Conservation (phyloP, 2,888 invertebrate species). For the Drosophila nigritarsus region DNA sequence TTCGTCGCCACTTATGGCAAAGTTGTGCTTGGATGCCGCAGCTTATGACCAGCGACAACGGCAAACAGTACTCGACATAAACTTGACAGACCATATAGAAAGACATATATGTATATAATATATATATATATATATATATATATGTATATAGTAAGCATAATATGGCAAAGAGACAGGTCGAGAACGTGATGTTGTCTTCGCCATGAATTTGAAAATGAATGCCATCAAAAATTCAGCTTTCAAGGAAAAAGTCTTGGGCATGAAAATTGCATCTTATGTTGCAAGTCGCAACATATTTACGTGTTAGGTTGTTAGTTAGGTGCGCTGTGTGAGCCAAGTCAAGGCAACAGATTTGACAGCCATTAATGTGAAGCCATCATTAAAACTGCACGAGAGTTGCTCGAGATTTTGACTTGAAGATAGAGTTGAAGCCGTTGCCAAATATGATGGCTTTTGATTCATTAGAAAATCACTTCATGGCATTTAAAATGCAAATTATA, state of each 20-base stretch:
- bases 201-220: slow-evolving; percentile 42
- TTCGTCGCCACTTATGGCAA: slow-evolving; percentile 35
- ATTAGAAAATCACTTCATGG: slow-evolving; percentile 77
- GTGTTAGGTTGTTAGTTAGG: slow-evolving; percentile 21
- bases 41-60: slow-evolving; percentile 19
- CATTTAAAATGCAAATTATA: slow-evolving; percentile 78
- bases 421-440: slow-evolving; percentile 35
- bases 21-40: slow-evolving; percentile 27
- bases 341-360: slow-evolving; percentile 69
- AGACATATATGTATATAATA: background rate
- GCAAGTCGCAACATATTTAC: slow-evolving; percentile 15
- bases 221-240: slow-evolving; percentile 49
- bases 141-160: slow-evolving; percentile 5
- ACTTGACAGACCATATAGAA: slow-evolving; percentile 20
- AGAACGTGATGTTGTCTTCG: slow-evolving; percentile 43
- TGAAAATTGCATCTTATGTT: slow-evolving; percentile 35
- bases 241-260: slow-evolving; percentile 17
- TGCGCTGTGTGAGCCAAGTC: slow-evolving; percentile 46
- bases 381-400: slow-evolving; percentile 70
- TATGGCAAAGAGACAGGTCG: slow-evolving; percentile 11
- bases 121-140: background rate
- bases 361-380: slow-evolving; percentile 73
- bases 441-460: slow-evolving; percentile 76
- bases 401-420: slow-evolving; percentile 29
- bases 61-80: slow-evolving; percentile 15